Conservation (phyloP, 2,113 vertebrate species). For the Nycticebus coucang region DNA sequence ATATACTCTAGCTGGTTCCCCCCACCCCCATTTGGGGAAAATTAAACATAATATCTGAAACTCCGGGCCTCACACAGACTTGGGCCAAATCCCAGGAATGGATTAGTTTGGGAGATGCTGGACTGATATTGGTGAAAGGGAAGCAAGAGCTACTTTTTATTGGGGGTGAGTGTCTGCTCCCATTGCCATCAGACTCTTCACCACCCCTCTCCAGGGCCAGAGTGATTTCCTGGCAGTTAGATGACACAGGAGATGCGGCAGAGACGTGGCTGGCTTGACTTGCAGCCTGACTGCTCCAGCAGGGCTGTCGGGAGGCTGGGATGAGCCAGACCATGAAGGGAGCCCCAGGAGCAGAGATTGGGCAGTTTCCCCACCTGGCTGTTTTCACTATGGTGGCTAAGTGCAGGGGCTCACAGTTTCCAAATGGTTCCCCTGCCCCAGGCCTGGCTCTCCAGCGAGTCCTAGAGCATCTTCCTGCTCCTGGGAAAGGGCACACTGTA, state of each 20-base stretch:
- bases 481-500: background rate
- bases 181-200: background rate
- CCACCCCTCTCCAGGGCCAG: background rate
- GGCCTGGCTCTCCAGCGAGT: background rate
- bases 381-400: background rate
- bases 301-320: background rate
- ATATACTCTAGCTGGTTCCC: background rate
- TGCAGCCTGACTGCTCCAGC: background rate
- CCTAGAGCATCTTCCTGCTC: background rate
- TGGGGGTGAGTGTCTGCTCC: background rate
- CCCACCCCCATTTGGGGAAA: no score
- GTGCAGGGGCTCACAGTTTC: background rate
- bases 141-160: background rate
- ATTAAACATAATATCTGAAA: no score
- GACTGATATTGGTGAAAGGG: background rate
- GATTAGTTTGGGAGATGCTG: background rate
- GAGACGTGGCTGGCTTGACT: accelerated
- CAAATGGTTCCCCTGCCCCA: background rate
- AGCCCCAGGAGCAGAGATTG: background rate
- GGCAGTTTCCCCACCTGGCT: background rate
- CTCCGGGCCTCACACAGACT: no score
- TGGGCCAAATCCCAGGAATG: no score
- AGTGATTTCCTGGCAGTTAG: background rate
- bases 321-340: background rate
- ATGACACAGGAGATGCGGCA: background rate